Evolutionary conservation across 2,888 invertebrate species (phyloP), one percentile per base, ranked within the genome.

Genomic region (Elysia crispata): DNA sequence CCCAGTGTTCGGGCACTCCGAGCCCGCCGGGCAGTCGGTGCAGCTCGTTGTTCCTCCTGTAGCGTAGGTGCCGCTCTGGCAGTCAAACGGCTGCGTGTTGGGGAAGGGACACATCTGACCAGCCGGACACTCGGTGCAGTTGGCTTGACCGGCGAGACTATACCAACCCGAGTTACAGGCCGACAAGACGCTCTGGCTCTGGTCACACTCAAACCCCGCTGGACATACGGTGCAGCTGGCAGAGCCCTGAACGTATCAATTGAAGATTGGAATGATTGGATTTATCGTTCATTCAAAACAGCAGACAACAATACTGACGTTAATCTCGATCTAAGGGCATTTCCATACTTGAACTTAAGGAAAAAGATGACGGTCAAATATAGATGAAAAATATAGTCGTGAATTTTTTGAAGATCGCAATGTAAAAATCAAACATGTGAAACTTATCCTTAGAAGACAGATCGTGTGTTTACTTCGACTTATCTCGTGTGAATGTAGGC

Each of bases 1-100:
- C 86, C 75, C 80, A 15, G 83, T 83, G 60, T 85, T 82, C 23
- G 87, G 80, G 82, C 90, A 90, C 57, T 85, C 82, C n/a, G 78
- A 85, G 1, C 89, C 90, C 15, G 89, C 87, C 0, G 86, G 83
- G 80, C 90, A 90, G 76, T 85, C 83, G 0, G 86, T 89, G 78
- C 91, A 91, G 5, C 83, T 30, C 1, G 83, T 86, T 5, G 82
- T 73, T n/a, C 85, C 86, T 3, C 87, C 89, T 33, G 77, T 75
- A 5, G 91, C 88, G 72, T 88, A 87, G 25, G 85, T 85, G 0
- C 91, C 91, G 18, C 80, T 49, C n/a, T 82, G 78, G 76, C 91
- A 91, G 6, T 76, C 54, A 33, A 88, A 85, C 11, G 88, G 88
- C 15, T 75, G 62, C 13, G 85, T 80, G 66, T 67, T 81, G 25